These are phyloP conservation scores for Alviniconcha strummeri DNA, from an alignment of 2,888 invertebrate species.

Conservation along the genomic window DNA sequence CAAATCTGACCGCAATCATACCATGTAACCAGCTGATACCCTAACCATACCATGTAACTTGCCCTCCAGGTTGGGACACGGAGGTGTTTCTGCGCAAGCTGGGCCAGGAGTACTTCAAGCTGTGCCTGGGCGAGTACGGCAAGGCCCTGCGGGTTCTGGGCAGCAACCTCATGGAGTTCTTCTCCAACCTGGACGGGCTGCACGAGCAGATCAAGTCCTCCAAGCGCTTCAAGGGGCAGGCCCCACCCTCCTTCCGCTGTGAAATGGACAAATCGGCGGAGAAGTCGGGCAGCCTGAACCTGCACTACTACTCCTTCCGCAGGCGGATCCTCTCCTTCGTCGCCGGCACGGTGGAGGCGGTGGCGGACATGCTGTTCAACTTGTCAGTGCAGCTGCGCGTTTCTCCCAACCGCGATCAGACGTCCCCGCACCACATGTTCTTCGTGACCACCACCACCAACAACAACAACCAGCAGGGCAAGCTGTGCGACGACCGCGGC, in stretches of 20 bases:
- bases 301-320: conserved; percentile 97
- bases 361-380: conserved; percentile 93
- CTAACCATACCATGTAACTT: no score
- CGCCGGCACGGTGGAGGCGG: conserved; percentile 97
- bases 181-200: conserved; percentile 95
- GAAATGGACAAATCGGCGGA: conserved; percentile 39
- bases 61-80: conserved; percentile 32
- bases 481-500: conserved; percentile 44
- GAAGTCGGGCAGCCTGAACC: conserved; percentile 71
- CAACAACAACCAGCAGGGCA: conserved; percentile 27
- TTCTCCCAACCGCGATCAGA: conserved; percentile 89
- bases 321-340: conserved; percentile 96
- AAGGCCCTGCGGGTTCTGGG: conserved; percentile 95
- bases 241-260: conserved; percentile 91
- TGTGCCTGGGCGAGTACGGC: conserved; percentile 97
- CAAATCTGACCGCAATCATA: no score
- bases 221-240: conserved; percentile 75
- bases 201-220: conserved; percentile 79
- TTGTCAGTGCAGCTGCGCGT: conserved; percentile 88
- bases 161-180: conserved; percentile 94
- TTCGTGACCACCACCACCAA: conserved; percentile 44
- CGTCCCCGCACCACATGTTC: conserved; percentile 80
- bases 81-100: conserved; percentile 90
- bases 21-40: no score
- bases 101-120: conserved; percentile 96